Conservation (phyloP, 1,140 invertebrate genomes). For the Oscheius sp. region DNA sequence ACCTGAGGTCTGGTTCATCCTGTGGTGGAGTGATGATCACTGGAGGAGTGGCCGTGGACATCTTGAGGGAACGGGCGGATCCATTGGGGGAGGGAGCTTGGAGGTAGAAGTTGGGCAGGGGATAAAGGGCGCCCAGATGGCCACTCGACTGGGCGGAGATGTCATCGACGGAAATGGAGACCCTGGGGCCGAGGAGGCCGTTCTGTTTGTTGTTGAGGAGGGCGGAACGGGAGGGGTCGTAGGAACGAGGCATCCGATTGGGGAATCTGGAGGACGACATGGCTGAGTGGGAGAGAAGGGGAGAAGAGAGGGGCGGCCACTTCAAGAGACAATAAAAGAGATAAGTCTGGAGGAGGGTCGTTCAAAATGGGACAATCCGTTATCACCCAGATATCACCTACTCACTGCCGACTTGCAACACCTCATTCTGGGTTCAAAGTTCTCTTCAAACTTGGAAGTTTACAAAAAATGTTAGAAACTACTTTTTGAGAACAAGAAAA, state of each 20-base stretch:
- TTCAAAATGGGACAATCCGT: not conserved
- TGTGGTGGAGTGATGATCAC: not conserved
- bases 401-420: too few relatives aligned
- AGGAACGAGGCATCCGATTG: slow-evolving; percentile 16
- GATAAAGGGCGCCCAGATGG: not conserved
- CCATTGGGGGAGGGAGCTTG: not conserved
- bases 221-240: slow-evolving; percentile 6
- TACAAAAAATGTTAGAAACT: too few relatives aligned
- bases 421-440: too few relatives aligned
- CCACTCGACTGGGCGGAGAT: not conserved
- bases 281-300: not conserved
- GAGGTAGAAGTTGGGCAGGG: not conserved
- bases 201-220: not conserved
- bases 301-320: not conserved
- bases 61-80: not conserved
- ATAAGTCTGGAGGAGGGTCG: not conserved
- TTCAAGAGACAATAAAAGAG: not conserved
- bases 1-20: not conserved
- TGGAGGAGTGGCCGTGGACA: not conserved
- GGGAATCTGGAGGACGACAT: not conserved
- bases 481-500: too few relatives aligned
- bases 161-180: slow-evolving; percentile 21
- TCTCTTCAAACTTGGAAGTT: too few relatives aligned
- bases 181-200: not conserved
- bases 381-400: too few relatives aligned